Base-by-base conservation (phyloP, 2,888 invertebrate species). In the Drosophila algonquin region DNA sequence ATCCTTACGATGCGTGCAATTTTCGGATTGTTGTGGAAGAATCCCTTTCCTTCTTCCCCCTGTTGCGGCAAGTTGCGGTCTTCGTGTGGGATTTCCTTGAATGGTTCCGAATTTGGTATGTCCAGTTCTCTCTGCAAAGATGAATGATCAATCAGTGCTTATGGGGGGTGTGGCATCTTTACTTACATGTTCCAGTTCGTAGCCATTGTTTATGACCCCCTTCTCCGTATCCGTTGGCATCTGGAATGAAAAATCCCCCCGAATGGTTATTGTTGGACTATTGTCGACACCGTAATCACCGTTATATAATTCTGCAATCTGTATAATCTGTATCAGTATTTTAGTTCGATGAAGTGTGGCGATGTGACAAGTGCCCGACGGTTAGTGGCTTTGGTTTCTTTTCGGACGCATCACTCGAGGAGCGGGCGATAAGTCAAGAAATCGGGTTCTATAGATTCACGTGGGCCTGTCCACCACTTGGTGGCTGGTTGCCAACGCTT, bases 111-210 rank as follows among this genome's bases (percentile, higher is more conserved):
- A 18, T 63, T 71, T 12, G 32, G 10, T 16, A 21, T 58, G 8
- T 52, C 63, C 48, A 21, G 24, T 16, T 67, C 74, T 6, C 55
- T 60, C 87, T 88, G 50, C 6, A 16, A 52, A 5, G 50, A 56
- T 24, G 0, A 32, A 30, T 44, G 1, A 27, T 9, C 0, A n/a
- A 12, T 9, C 3, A 7, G 3, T 46, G 2, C 9, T 9, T 6
- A 14, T 16, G 9, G 10, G 4, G 14, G 4, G 14, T 1, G 14
- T 1, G 1, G 8, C 16, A 14, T 8, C 4, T 1, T n/a, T 50
- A 70, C 86, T 69, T 84, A 91, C 91, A 50, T 88, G 70, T 32
- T 87, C 87, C 63, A 75, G 55, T 27, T 86, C 84, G 71, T 75
- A 91, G 21, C 80, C 83, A 61, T 84, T 83, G 75, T 91, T 92